Base-by-base conservation (phyloP, 92 coral and sea anemone species). In the Palythoa grandiflora region DNA sequence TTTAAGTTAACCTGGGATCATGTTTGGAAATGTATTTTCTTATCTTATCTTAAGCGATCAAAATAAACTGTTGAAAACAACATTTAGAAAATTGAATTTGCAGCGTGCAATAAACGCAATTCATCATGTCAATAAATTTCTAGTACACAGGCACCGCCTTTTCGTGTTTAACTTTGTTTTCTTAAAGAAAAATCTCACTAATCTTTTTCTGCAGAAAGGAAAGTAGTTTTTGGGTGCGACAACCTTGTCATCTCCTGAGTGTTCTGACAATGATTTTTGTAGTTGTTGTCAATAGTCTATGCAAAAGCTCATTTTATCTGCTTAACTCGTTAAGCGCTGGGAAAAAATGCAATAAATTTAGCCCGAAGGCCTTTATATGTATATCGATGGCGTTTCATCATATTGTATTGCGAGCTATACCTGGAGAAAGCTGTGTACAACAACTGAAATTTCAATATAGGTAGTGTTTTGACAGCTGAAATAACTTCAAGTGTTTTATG, bases 311-410 rank as follows among this genome's bases (percentile, higher is more conserved):
- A n/a, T 19, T 44, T 11, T 38, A 59, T 57, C 73, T 54, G 84
- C 66, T 79, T 79, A 79, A n/a, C 21, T 60, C 48, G 54, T 61
- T 38, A 38, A 79, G 36, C 84, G 47, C 73, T 14, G 44, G 38
- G 35, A n/a, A 38, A 57, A 65, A 79, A 60, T 61, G 37, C 54
- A 73, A 39, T 79, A 79, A 79, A 57, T 63, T 38, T 17, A 52
- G 71, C 73, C 72, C 84, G 59, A 60, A 68, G 28, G 36, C 17
- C 28, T 65, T 7, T 59, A 68, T 78, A 65, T 21, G 7, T 63
- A 61, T 38, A 60, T 61, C 61, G 59, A 79, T 68, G 15, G 16
- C 37, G 55, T 60, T 79, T 79, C 73, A 78, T 54, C 84, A 39
- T 73, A 40, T 59, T 60, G 16, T 17, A 79, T 78, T 79, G 80